Conservation (phyloP, 2,797 vertebrate genomes). For the Perodicticus potto region DNA sequence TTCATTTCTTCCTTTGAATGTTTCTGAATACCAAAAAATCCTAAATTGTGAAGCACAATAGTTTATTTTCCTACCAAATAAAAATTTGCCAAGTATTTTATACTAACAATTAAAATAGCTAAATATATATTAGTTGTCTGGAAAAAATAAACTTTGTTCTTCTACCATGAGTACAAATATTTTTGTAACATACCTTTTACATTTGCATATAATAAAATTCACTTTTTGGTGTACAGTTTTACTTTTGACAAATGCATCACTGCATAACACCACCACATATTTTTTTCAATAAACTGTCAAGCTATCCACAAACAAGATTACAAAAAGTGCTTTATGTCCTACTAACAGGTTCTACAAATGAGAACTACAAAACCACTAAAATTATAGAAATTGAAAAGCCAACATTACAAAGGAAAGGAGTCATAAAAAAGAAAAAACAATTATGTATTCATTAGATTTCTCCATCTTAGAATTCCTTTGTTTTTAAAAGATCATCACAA, state of each 20-base stretch:
- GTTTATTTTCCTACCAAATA: slow-evolving; percentile 5
- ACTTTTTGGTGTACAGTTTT: background rate
- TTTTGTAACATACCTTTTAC: slow-evolving; percentile 21
- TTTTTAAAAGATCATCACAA: slow-evolving; percentile 34
- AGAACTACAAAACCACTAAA: background rate
- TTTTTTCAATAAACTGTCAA: slow-evolving; percentile 54
- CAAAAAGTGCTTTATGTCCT: slow-evolving; percentile 4
- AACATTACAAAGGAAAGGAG: slow-evolving; percentile 4
- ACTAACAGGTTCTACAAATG: background rate
- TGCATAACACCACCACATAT: background rate
- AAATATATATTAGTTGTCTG: slow-evolving; percentile 15
- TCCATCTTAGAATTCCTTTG: background rate
- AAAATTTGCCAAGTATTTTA: slow-evolving; percentile 46
- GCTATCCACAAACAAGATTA: background rate
- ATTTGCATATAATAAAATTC: slow-evolving; percentile 36
- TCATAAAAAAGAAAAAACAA: slow-evolving; percentile 39
- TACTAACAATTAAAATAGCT: slow-evolving; percentile 25
- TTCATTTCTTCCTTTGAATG: slow-evolving; percentile 44
- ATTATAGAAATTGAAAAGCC: slow-evolving; percentile 54
- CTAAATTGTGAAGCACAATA: slow-evolving; percentile 6
- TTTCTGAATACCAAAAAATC: slow-evolving; percentile 49
- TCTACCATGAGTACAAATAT: background rate
- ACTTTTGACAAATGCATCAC: background rate
- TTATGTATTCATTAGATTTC: background rate
- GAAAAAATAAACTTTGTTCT: slow-evolving; percentile 11